Evolutionary conservation across 1,140 invertebrate species (phyloP).

Genomic region (Danaus plexippus): DNA sequence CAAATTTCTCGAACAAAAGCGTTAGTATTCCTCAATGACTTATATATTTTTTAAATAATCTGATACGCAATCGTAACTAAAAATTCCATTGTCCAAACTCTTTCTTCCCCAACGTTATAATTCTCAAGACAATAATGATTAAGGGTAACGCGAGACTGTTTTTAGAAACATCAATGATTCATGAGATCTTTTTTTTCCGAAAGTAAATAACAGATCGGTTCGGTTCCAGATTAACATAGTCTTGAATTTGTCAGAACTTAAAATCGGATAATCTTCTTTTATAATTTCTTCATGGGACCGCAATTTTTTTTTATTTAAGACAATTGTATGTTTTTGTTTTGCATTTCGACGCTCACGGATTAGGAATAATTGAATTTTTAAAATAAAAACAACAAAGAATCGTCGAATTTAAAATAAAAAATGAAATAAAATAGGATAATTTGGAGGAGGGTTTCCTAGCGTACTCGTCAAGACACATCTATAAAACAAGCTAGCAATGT

Average conservation of each 20-base stretch:
- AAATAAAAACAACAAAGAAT: slow-evolving; percentile 27
- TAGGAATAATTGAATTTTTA: slow-evolving; percentile 25
- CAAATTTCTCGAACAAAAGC: slow-evolving; percentile 56
- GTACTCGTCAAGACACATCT: slow-evolving; percentile 61
- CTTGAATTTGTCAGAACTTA: slow-evolving; percentile 26
- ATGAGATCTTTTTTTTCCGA: slow-evolving; percentile 41
- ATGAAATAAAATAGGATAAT: slow-evolving; percentile 45
- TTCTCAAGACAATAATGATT: slow-evolving; percentile 60
- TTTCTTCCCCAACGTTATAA: slow-evolving; percentile 44
- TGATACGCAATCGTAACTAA: slow-evolving; percentile 57
- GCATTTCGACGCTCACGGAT: slow-evolving; percentile 20
- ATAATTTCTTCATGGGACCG: slow-evolving; percentile 19
- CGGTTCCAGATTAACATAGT: slow-evolving; percentile 23
- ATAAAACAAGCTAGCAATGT: slow-evolving; percentile 67
- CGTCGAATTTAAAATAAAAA: slow-evolving; percentile 30
- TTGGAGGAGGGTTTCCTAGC: slow-evolving; percentile 59
- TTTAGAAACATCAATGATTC: slow-evolving; percentile 65
- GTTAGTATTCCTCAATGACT: slow-evolving; percentile 61
- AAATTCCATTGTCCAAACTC: slow-evolving; percentile 64
- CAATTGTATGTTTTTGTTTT: slow-evolving; percentile 39
- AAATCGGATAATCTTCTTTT: slow-evolving; percentile 29
- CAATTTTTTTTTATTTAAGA: slow-evolving; percentile 34
- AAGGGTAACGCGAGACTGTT: slow-evolving; percentile 57
- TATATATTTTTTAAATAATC: slow-evolving; percentile 53
- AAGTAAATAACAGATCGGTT: slow-evolving; percentile 33